Percentiles rank a stretch among this genome's conserved stretches.
Evolutionary conservation across 2,888 invertebrate species (phyloP).

Genomic region (Tortricodes alternella): DNA sequence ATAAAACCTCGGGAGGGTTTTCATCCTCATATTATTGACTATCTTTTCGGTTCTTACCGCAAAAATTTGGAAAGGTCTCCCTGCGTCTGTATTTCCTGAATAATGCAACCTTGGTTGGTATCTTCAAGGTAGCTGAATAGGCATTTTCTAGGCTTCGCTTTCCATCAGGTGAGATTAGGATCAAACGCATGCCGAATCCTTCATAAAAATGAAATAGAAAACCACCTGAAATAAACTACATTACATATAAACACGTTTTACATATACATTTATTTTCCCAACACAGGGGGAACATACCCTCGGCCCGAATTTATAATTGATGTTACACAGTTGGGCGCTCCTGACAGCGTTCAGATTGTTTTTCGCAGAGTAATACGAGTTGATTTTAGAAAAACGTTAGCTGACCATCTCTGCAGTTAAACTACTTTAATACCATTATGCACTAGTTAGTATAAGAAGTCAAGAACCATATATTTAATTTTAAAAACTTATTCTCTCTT

Average conservation of each 20-base stretch:
- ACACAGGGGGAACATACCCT: neutral
- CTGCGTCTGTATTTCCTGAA: too few relatives aligned
- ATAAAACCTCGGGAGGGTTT: too few relatives aligned
- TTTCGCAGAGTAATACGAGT: conserved; percentile 3
- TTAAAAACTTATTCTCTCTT: too few relatives aligned
- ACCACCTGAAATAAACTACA: neutral
- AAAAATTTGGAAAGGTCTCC: too few relatives aligned
- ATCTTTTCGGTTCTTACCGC: too few relatives aligned
- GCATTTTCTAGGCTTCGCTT: too few relatives aligned
- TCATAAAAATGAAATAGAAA: neutral
- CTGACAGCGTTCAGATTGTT: conserved; percentile 24
- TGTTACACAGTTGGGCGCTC: conserved; percentile 22
- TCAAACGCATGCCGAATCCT: neutral
- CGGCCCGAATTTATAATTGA: conserved; percentile 23
- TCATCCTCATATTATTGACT: too few relatives aligned
- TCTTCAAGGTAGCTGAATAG: too few relatives aligned
- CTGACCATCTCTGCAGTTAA: conserved; percentile 2
- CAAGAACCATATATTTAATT: too few relatives aligned
- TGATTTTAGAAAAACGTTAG: conserved; percentile 19
- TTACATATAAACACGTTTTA: neutral
- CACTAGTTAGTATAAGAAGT: too few relatives aligned
- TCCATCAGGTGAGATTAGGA: too few relatives aligned
- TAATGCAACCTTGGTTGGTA: too few relatives aligned
- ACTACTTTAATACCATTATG: neutral
- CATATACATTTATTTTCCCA: conserved; percentile 5